phyloP scores from a whole-genome alignment of 2,797 vertebrate species.

The Atherinosoma microstoma region DNA sequence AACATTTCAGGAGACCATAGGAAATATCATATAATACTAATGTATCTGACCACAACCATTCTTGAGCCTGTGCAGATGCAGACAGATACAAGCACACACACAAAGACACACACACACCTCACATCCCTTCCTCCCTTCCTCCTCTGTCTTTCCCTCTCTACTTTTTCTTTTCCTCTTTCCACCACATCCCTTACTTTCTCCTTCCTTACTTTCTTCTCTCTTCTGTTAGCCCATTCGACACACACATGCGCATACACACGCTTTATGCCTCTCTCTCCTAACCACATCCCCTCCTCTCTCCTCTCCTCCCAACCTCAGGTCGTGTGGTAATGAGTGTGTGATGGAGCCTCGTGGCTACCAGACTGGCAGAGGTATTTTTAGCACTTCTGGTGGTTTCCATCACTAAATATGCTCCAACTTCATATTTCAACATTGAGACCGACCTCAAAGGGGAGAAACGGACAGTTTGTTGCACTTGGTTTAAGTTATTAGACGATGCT shows the following conservation, averaged over 20 bases:
- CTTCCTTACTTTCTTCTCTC: constrained; percentile 28
- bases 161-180: constrained; percentile 55
- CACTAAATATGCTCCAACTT: constrained; percentile 78
- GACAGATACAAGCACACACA: constrained; percentile 41
- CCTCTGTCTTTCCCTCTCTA: constrained; percentile 47
- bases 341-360: constrained; percentile 81
- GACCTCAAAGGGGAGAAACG: constrained; percentile 75
- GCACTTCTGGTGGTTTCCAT: constrained; percentile 83
- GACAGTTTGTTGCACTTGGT: constrained; percentile 69
- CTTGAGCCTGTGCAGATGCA: constrained; percentile 67
- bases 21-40: constrained; percentile 85
- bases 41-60: constrained; percentile 81
- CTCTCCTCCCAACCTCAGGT: constrained; percentile 80
- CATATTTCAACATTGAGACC: constrained; percentile 77
- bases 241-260: constrained; percentile 5
- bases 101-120: constrained; percentile 32
- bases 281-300: constrained; percentile 83
- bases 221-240: constrained; percentile 50
- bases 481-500: constrained; percentile 68
- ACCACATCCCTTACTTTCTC: constrained; percentile 68
- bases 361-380: constrained; percentile 84
- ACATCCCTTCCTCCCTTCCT: constrained; percentile 25
- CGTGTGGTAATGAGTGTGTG: constrained; percentile 83
- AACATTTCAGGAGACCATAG: constrained; percentile 78
- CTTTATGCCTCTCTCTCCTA: constrained; percentile 50